phyloP scores from a whole-genome alignment of 1,140 invertebrate species.

The Alviniconcha marisindica region DNA sequence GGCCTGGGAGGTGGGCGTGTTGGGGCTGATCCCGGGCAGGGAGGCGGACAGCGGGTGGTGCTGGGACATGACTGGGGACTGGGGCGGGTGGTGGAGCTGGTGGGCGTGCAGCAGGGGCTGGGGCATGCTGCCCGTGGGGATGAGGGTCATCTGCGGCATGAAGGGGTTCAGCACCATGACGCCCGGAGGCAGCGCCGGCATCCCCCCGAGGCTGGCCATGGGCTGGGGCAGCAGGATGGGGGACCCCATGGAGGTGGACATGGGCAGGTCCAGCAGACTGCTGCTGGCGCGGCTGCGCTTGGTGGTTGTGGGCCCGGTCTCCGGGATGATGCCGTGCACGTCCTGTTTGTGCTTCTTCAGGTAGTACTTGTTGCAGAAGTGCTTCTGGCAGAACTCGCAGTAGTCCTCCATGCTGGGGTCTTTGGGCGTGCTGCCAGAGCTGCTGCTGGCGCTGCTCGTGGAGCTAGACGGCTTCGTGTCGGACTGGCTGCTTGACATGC shows the following conservation, averaged over 20 bases:
- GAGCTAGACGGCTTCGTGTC: conserved; percentile 6
- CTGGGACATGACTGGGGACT: conserved; percentile 60
- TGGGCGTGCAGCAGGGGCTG: conserved; percentile 52
- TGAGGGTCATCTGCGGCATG: conserved; percentile 70
- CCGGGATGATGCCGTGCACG: conserved; percentile 79
- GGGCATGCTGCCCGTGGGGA: conserved; percentile 64
- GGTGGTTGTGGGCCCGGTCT: conserved; percentile 60
- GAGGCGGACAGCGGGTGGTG: conserved; percentile 46
- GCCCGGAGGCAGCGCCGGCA: conserved; percentile 60
- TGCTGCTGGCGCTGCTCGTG: conserved; percentile 42
- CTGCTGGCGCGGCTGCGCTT: conserved; percentile 52
- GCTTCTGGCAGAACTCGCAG: conserved; percentile 76
- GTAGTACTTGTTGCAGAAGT: conserved; percentile 79
- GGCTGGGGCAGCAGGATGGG: conserved; percentile 67
- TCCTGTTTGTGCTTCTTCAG: conserved; percentile 81
- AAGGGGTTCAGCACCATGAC: conserved; percentile 76
- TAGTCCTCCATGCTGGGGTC: conserved; percentile 72
- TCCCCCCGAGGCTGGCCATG: conserved; percentile 64
- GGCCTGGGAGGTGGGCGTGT: conserved; percentile 49
- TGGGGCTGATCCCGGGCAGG: conserved; percentile 49
- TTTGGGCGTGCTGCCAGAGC: conserved; percentile 40
- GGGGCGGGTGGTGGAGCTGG: conserved; percentile 57
- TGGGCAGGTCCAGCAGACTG: conserved; percentile 51
- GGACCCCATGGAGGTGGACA: conserved; percentile 56
- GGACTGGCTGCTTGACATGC: conserved; percentile 21